Percentiles rank a stretch among this genome's conserved stretches.
phyloP scores from a whole-genome alignment of 2,113 vertebrate genomes.

The Laticauda colubrina region DNA sequence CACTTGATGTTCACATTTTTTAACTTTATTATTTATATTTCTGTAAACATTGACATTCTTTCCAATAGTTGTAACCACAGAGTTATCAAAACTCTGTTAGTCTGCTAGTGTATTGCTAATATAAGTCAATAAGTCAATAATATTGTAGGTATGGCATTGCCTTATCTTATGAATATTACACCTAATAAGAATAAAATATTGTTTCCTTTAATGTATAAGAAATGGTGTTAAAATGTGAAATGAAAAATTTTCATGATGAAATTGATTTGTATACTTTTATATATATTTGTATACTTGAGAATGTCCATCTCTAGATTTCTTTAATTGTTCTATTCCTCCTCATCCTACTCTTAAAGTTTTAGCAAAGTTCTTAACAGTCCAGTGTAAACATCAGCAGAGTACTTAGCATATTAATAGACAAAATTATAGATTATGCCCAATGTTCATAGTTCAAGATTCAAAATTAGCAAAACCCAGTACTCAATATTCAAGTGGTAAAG shows the following conservation, averaged over 20 bases:
- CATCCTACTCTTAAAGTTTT: not conserved
- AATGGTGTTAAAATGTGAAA: not conserved
- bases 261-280: not conserved
- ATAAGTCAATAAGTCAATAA: not conserved
- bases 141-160: not conserved
- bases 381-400: not conserved
- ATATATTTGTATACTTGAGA: not conserved
- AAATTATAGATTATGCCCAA: not conserved
- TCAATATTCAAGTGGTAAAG: not conserved
- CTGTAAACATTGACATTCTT: not conserved
- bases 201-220: not conserved
- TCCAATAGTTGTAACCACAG: not conserved
- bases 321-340: not conserved
- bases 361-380: not conserved
- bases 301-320: not conserved
- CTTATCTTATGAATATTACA: not conserved
- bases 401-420: not conserved
- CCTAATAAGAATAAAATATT: not conserved
- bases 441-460: not conserved
- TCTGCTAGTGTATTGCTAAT: not conserved
- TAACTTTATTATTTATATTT: not conserved
- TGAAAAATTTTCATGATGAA: not conserved
- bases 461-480: not conserved
- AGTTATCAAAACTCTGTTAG: not conserved
- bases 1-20: not conserved